Percentiles rank a stretch among this genome's conserved stretches.
Conservation (phyloP, 1,140 invertebrate genomes). For the Holcopasites calliopsidis region DNA sequence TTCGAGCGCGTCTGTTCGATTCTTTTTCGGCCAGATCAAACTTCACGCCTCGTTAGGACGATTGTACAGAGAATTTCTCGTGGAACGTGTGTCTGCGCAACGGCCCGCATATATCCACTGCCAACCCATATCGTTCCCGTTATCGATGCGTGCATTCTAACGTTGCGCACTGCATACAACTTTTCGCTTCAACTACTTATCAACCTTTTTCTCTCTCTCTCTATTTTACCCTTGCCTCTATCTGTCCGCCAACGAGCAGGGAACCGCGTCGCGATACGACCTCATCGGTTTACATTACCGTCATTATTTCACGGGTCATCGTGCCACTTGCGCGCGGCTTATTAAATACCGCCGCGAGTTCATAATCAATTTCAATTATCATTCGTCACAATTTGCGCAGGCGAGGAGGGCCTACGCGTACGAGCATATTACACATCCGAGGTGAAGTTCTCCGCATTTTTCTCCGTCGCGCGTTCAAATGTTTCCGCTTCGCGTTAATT, state of each 20-base stretch:
- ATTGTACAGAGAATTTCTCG: conserved; percentile 26
- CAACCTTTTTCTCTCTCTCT: conserved; percentile 12
- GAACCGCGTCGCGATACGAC: too few species aligned
- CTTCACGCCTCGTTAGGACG: conserved; percentile 49
- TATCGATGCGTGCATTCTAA: conserved; percentile 48
- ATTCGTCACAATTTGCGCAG: too few species aligned
- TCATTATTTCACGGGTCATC: too few species aligned
- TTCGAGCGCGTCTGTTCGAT: not conserved
- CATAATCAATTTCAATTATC: too few species aligned
- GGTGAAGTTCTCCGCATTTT: too few species aligned
- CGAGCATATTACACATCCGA: too few species aligned
- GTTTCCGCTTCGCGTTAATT: not conserved
- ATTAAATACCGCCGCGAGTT: too few species aligned
- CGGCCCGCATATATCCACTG: conserved; percentile 41
- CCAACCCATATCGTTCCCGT: conserved; percentile 46
- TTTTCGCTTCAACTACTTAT: conserved; percentile 39
- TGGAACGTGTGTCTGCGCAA: conserved; percentile 25
- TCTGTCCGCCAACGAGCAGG: not conserved
- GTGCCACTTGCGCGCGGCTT: too few species aligned
- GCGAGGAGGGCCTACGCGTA: too few species aligned
- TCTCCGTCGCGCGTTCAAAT: too few species aligned
- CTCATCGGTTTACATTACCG: too few species aligned
- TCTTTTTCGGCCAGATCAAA: conserved; percentile 46
- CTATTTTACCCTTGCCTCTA: too few species aligned
- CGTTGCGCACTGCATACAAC: conserved; percentile 20